phyloP scores from a whole-genome alignment of 2,113 vertebrate genomes.

The Martes martes region DNA sequence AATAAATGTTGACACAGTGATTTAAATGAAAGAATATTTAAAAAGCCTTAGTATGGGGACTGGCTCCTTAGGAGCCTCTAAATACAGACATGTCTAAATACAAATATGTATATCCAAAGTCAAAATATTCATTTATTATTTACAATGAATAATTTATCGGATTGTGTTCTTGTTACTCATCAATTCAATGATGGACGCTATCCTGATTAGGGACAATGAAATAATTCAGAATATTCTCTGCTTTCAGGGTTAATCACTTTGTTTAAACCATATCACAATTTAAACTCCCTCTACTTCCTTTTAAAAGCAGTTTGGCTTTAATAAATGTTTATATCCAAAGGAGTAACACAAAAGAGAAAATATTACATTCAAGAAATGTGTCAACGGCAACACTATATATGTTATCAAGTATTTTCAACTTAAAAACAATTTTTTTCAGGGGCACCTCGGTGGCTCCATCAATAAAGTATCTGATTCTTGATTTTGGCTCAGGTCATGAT shows the following conservation, averaged over 20 bases:
- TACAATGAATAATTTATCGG: not conserved
- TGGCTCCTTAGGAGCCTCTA: not conserved
- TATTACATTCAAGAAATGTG: not conserved
- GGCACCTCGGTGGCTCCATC: not conserved
- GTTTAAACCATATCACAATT: not conserved
- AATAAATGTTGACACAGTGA: slow-evolving; percentile 2
- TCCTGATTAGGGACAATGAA: not conserved
- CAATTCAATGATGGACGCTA: not conserved
- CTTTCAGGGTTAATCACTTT: slow-evolving; percentile 18
- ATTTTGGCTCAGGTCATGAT: not conserved
- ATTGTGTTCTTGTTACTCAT: not conserved
- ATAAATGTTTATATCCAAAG: not conserved
- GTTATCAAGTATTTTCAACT: slow-evolving; percentile 33
- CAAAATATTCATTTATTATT: not conserved
- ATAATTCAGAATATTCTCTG: not conserved
- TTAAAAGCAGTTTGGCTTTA: slow-evolving; percentile 43
- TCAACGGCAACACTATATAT: not conserved
- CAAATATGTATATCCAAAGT: not conserved
- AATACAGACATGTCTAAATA: not conserved
- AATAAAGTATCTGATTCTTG: not conserved
- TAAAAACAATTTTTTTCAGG: not conserved
- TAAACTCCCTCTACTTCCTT: not conserved
- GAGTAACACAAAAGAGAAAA: slow-evolving; percentile 41
- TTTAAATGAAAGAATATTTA: not conserved
- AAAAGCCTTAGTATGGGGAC: not conserved